These are phyloP conservation scores for Drosophila leontia DNA, from an alignment of 1,140 invertebrate genomes.

Conservation along the genomic window DNA sequence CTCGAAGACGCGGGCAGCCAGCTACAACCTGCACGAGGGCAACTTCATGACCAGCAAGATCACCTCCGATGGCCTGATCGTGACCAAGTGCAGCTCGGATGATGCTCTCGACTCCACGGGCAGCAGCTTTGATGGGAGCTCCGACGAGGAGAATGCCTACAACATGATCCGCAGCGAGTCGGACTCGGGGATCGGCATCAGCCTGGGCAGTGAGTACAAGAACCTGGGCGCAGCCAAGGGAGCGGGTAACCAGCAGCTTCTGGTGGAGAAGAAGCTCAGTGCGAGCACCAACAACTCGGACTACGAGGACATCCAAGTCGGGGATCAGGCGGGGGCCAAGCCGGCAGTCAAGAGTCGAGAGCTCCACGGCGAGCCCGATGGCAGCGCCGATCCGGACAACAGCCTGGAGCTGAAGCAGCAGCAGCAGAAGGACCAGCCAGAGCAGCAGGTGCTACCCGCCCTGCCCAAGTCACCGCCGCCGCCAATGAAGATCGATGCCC, in stretches of 20 bases:
- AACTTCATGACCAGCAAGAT: constrained; percentile 85
- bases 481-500: constrained; percentile 86
- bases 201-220: constrained; percentile 80
- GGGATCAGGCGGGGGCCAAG: constrained; percentile 64
- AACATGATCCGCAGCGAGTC: constrained; percentile 85
- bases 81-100: constrained; percentile 83
- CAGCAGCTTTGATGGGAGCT: constrained; percentile 84
- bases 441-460: constrained; percentile 86
- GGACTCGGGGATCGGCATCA: constrained; percentile 84
- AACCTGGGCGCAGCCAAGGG: constrained; percentile 46
- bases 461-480: constrained; percentile 87
- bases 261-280: constrained; percentile 76
- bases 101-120: constrained; percentile 83
- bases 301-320: constrained; percentile 84
- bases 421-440: constrained; percentile 31
- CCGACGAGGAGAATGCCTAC: constrained; percentile 83
- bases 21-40: constrained; percentile 82
- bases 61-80: constrained; percentile 83
- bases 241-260: constrained; percentile 26
- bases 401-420: constrained; percentile 70
- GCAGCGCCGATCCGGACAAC: constrained; percentile 91
- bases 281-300: constrained; percentile 83
- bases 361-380: constrained; percentile 92
- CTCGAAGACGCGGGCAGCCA: constrained; percentile 79
- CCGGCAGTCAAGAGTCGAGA: constrained; percentile 88